These are phyloP conservation scores for Coelinius sp. DNA, from an alignment of 2,888 invertebrate genomes.

Conservation along the genomic window DNA sequence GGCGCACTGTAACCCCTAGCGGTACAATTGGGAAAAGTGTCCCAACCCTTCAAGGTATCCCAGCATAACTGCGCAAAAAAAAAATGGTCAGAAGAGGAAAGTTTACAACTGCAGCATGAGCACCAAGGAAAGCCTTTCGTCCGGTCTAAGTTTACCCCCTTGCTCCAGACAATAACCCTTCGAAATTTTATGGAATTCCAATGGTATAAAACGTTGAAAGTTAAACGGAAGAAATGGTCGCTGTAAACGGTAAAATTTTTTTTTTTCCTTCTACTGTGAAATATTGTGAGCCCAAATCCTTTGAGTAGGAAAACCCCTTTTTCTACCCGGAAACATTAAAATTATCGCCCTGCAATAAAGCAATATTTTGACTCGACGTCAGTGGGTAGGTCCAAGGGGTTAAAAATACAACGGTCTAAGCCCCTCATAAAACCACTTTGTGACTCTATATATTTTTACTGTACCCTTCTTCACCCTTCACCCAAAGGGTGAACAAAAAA, in stretches of 20 bases:
- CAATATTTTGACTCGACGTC: constrained; percentile 62
- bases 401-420: constrained; percentile 52
- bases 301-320: constrained; percentile 48
- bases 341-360: constrained; percentile 65
- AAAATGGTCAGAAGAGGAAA: constrained; percentile 21
- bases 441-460: constrained; percentile 61
- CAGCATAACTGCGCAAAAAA: constrained; percentile 34
- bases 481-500: constrained; percentile 15
- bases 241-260: constrained; percentile 34
- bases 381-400: constrained; percentile 50
- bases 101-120: constrained; percentile 40
- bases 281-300: constrained; percentile 49
- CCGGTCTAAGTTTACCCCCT: constrained; percentile 19
- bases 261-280: constrained; percentile 21
- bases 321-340: constrained; percentile 45
- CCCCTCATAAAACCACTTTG: constrained; percentile 55
- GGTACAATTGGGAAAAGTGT: constrained; percentile 38
- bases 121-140: constrained; percentile 17
- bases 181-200: constrained; percentile 43
- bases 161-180: constrained; percentile 41
- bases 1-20: constrained; percentile 44
- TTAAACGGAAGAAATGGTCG: constrained; percentile 44
- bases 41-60: constrained; percentile 28
- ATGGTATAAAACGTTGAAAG: constrained; percentile 59
- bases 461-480: constrained; percentile 8